A percentile compares a stretch with the other conserved stretches of the same genome.
These are phyloP conservation scores for Alfaro cultratus DNA, from an alignment of 2,797 vertebrate species.

Conservation along the genomic window DNA sequence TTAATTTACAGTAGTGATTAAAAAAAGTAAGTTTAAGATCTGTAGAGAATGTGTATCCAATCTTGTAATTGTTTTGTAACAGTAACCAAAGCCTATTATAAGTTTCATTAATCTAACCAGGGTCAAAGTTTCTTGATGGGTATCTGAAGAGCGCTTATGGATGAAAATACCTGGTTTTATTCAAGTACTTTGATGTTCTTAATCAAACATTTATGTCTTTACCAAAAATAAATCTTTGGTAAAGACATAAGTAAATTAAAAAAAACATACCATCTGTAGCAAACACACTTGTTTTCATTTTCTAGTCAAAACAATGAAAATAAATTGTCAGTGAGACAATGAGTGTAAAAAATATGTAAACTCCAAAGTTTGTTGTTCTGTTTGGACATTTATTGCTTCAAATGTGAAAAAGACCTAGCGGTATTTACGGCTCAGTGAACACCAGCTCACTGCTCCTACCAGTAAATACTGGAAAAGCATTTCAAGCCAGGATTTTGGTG, in stretches of 20 bases:
- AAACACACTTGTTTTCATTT: neutral
- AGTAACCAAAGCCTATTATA: neutral
- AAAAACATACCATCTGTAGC: neutral
- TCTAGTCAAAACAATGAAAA: neutral
- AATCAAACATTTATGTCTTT: no score
- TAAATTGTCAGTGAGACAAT: neutral
- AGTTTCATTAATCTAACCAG: neutral
- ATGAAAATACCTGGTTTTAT: neutral
- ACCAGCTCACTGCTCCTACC: neutral
- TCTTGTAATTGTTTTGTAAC: neutral
- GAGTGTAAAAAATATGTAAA: neutral
- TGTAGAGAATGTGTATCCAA: neutral
- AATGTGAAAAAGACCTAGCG: neutral
- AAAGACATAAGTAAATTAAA: neutral
- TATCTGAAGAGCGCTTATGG: neutral
- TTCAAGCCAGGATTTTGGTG: neutral
- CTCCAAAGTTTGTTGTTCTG: conserved; percentile 15
- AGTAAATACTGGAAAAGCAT: conserved; percentile 1
- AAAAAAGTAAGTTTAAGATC: neutral
- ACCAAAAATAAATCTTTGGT: neutral
- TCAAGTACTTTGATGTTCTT: no score
- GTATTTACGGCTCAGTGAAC: neutral
- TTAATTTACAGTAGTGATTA: neutral
- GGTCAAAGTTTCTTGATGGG: neutral
- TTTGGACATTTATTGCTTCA: conserved; percentile 40